A percentile compares a stretch with the other conserved stretches of the same genome.
These are phyloP conservation scores for Ferdinandea cuprea DNA, from an alignment of 2,888 invertebrate genomes.

Conservation along the genomic window DNA sequence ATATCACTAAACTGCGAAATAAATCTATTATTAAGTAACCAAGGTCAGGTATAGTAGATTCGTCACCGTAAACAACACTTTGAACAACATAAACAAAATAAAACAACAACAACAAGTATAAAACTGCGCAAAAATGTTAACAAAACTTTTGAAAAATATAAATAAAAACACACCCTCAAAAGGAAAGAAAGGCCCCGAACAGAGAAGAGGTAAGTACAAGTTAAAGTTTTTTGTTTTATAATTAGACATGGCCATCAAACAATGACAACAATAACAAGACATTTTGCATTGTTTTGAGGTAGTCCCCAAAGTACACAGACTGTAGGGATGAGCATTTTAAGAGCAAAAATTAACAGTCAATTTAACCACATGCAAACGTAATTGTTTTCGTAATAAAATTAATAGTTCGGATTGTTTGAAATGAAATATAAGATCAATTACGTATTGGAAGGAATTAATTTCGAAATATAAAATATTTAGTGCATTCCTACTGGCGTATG, in stretches of 20 bases:
- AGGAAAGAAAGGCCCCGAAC: constrained; percentile 18
- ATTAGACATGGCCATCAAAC: neutral
- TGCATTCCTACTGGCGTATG: too few relatives aligned
- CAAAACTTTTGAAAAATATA: constrained; percentile 58
- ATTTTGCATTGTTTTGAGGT: constrained; percentile 9
- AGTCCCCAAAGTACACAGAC: constrained; percentile 9
- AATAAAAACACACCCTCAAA: constrained; percentile 37
- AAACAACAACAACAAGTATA: constrained; percentile 11
- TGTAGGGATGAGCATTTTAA: too few relatives aligned
- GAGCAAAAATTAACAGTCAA: too few relatives aligned
- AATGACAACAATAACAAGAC: neutral
- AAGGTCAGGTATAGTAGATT: constrained; percentile 39
- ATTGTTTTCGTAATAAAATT: too few relatives aligned
- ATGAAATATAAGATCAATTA: too few relatives aligned
- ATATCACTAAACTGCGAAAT: neutral
- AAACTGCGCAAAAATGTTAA: constrained; percentile 52
- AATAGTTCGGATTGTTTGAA: too few relatives aligned
- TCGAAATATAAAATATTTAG: too few relatives aligned
- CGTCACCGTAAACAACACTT: constrained; percentile 19
- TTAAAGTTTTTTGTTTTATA: constrained; percentile 23
- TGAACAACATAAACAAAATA: constrained; percentile 10
- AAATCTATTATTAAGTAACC: constrained; percentile 9
- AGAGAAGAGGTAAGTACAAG: constrained; percentile 40
- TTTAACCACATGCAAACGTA: too few relatives aligned
- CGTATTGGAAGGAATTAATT: too few relatives aligned